Evolutionary conservation across 2,888 invertebrate genomes (phyloP).

Genomic region (Atherix ibis): DNA sequence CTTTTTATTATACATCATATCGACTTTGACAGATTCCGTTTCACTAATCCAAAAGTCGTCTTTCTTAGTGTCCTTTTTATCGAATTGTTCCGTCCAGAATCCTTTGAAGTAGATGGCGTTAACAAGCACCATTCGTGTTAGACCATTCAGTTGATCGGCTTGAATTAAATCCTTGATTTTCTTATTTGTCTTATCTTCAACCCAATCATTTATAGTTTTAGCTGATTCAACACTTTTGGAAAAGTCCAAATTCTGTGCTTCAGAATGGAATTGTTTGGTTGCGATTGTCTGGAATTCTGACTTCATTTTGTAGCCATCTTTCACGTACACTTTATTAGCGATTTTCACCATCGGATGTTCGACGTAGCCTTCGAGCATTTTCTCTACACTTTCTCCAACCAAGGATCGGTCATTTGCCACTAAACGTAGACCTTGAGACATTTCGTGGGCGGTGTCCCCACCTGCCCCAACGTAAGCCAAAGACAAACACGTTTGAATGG

Average conservation of each 20-base stretch:
- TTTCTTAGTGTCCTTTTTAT: slow-evolving; percentile 37
- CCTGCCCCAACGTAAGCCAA: slow-evolving; percentile 57
- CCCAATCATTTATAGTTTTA: slow-evolving; percentile 63
- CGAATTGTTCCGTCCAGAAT: slow-evolving; percentile 54
- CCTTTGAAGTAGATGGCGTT: slow-evolving; percentile 83
- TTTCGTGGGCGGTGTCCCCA: slow-evolving; percentile 43
- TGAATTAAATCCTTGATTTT: slow-evolving; percentile 65
- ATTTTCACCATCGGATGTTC: slow-evolving; percentile 34
- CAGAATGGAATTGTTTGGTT: slow-evolving; percentile 44
- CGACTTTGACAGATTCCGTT: slow-evolving; percentile 35
- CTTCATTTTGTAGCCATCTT: slow-evolving; percentile 38
- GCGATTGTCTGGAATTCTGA: slow-evolving; percentile 41
- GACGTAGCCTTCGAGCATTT: too few relatives aligned
- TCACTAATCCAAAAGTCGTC: slow-evolving; percentile 46
- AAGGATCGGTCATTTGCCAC: slow-evolving; percentile 5
- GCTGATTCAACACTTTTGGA: slow-evolving; percentile 33
- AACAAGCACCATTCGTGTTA: slow-evolving; percentile 55
- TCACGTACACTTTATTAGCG: slow-evolving; percentile 58
- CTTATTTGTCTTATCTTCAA: slow-evolving; percentile 57
- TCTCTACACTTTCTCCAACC: slow-evolving; percentile 2
- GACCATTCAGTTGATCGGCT: slow-evolving; percentile 35
- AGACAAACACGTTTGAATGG: slow-evolving; percentile 53
- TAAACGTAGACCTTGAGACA: slow-evolving; percentile 38
- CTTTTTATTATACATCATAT: slow-evolving; percentile 50
- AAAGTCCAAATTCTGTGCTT: slow-evolving; percentile 48